Conservation (phyloP, 2,113 vertebrate genomes). For the Rhinogobius similis region DNA sequence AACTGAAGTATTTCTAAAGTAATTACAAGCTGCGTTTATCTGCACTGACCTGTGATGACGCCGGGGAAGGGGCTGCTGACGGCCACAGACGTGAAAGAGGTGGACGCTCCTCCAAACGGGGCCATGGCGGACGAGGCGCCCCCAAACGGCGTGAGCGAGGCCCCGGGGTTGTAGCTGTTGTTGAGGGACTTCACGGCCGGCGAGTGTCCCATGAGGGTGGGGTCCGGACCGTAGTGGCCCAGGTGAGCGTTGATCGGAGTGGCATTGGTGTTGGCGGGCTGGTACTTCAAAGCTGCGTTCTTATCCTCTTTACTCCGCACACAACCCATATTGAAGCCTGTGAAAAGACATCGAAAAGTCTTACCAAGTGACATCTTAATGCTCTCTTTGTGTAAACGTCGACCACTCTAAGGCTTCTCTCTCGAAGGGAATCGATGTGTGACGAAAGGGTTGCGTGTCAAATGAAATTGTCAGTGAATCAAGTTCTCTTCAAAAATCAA, state of each 20-base stretch:
- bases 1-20: too few species aligned
- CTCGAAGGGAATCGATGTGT: neutral
- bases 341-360: neutral
- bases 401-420: neutral
- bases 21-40: too few species aligned
- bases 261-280: constrained; percentile 82
- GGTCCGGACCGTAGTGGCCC: constrained; percentile 89
- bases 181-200: constrained; percentile 70
- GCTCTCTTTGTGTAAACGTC: neutral
- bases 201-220: constrained; percentile 82
- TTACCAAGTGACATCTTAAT: neutral
- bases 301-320: constrained; percentile 99
- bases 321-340: constrained; percentile 93
- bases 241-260: constrained; percentile 77
- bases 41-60: constrained; percentile 71
- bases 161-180: constrained; percentile 74
- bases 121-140: constrained; percentile 72
- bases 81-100: constrained; percentile 71
- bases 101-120: constrained; percentile 82
- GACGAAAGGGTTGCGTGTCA: neutral
- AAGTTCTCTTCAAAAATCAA: too few species aligned
- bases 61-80: constrained; percentile 74
- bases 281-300: constrained; percentile 87
- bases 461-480: too few species aligned
- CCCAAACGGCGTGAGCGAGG: constrained; percentile 83